Conservation (phyloP, 2,888 invertebrate genomes). For the Phorcus lineatus region DNA sequence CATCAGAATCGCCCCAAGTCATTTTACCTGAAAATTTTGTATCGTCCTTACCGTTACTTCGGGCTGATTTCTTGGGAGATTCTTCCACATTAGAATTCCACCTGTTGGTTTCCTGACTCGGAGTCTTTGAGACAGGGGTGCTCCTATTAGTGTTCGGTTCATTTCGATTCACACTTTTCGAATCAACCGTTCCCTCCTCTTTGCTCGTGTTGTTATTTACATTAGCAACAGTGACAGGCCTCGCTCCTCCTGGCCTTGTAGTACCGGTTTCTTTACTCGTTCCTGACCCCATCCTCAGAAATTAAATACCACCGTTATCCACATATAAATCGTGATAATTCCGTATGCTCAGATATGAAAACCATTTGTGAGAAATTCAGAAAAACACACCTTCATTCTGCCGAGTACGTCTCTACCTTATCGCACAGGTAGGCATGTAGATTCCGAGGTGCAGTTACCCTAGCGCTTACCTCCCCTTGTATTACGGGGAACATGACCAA, state of each 20-base stretch:
- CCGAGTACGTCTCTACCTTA: neutral
- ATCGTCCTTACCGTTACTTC: neutral
- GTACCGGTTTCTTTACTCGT: slow-evolving; percentile 34
- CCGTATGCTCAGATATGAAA: neutral
- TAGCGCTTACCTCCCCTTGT: neutral
- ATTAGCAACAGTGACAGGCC: slow-evolving; percentile 40
- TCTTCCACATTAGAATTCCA: neutral
- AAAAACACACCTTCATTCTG: neutral
- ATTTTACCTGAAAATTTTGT: neutral
- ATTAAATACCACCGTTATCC: neutral
- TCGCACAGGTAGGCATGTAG: neutral
- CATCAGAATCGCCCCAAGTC: slow-evolving; percentile 5
- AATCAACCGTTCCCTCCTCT: neutral
- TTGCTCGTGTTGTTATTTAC: slow-evolving; percentile 34
- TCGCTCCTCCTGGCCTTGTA: neutral
- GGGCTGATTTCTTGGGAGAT: neutral
- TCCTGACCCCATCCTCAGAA: slow-evolving; percentile 37
- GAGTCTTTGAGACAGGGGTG: neutral
- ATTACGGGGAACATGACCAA: too few relatives aligned
- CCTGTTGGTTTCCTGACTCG: neutral
- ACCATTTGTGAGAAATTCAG: neutral
- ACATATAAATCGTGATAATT: neutral
- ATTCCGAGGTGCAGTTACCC: neutral
- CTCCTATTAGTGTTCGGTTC: neutral
- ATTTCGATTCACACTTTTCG: neutral